phyloP scores from a whole-genome alignment of 2,113 vertebrate genomes.

The Dunckerocampus dactyliophorus region DNA sequence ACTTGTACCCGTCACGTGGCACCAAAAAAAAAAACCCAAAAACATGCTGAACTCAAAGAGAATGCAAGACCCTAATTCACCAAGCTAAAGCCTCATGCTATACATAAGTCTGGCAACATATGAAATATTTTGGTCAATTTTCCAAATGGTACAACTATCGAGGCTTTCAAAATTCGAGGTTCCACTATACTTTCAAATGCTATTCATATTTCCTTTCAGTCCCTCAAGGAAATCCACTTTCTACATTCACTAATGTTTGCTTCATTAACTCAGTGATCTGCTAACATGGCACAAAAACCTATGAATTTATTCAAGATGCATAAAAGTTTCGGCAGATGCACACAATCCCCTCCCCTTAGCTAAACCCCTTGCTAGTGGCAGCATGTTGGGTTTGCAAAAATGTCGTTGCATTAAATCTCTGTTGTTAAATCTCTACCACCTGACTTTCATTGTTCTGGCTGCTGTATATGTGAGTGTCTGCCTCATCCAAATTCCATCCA shows the following conservation, averaged over 20 bases:
- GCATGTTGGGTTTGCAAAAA: slow-evolving; percentile 46
- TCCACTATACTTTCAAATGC: neutral
- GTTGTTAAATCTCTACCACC: slow-evolving; percentile 38
- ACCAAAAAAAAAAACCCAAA: too few relatives aligned
- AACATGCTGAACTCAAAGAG: too few relatives aligned
- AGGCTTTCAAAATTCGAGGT: neutral
- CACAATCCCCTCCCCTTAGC: slow-evolving; percentile 20
- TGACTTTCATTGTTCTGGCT: slow-evolving; percentile 33
- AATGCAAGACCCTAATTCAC: too few relatives aligned
- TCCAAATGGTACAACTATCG: too few relatives aligned
- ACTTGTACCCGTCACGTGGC: too few relatives aligned
- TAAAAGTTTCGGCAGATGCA: slow-evolving; percentile 30
- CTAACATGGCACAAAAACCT: slow-evolving; percentile 22
- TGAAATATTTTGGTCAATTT: too few relatives aligned
- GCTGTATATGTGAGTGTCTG: slow-evolving; percentile 15
- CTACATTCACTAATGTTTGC: slow-evolving; percentile 33
- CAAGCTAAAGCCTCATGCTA: too few relatives aligned
- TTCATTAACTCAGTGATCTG: slow-evolving; percentile 17
- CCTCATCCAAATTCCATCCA: slow-evolving; percentile 34
- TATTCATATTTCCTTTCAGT: neutral
- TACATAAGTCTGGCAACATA: too few relatives aligned
- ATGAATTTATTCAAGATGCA: slow-evolving; percentile 40
- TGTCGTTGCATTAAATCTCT: slow-evolving; percentile 22
- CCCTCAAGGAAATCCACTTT: neutral
- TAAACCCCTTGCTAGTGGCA: slow-evolving; percentile 24